Conservation (phyloP, 2,113 vertebrate species). For the Zeus faber region DNA sequence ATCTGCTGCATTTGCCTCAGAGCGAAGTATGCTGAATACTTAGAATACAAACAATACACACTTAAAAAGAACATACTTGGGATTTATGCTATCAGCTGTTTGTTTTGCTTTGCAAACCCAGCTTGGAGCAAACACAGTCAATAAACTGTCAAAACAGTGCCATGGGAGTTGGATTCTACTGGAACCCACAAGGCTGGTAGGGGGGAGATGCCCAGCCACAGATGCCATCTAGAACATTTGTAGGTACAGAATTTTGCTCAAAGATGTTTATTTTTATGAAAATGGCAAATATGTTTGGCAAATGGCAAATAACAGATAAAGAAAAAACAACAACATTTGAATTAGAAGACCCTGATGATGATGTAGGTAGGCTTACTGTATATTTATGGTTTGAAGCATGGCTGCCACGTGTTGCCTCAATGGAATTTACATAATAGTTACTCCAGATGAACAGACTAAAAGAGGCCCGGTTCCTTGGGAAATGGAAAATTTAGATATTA, state of each 20-base stretch:
- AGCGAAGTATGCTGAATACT: slow-evolving; percentile 4
- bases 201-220: slow-evolving; percentile 7
- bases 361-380: too few species aligned
- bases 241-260: not conserved
- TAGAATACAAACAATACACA: slow-evolving; percentile 24
- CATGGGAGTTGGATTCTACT: slow-evolving; percentile 32
- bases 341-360: not conserved
- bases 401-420: too few species aligned
- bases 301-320: not conserved
- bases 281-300: not conserved
- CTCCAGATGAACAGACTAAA: too few species aligned
- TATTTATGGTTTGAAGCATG: too few species aligned
- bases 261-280: not conserved
- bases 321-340: not conserved
- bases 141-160: slow-evolving; percentile 38
- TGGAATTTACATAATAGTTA: too few species aligned
- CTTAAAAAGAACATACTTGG: slow-evolving; percentile 13
- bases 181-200: slow-evolving; percentile 15
- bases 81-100: slow-evolving; percentile 38
- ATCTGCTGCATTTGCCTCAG: slow-evolving; percentile 13
- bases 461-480: too few species aligned
- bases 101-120: slow-evolving; percentile 33
- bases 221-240: too few species aligned
- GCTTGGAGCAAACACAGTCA: slow-evolving; percentile 27
- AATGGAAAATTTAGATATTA: too few species aligned